These are phyloP conservation scores for Synanthedon vespiformis DNA, from an alignment of 2,888 invertebrate species.

Conservation along the genomic window DNA sequence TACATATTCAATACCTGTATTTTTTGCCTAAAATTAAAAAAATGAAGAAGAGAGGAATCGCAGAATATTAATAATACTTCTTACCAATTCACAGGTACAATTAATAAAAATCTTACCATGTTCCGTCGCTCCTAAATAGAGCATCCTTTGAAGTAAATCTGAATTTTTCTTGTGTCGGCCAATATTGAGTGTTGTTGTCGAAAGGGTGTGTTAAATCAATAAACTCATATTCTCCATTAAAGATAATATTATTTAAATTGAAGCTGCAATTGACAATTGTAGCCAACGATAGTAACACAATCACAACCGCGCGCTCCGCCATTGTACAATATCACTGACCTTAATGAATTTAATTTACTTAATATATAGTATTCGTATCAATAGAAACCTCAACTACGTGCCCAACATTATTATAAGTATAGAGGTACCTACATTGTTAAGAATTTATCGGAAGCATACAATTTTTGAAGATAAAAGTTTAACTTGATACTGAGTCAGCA, in stretches of 20 bases:
- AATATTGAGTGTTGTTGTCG: slow-evolving; percentile 16
- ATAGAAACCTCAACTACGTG: not conserved
- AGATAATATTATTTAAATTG: slow-evolving; percentile 27
- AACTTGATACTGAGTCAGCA: too few relatives aligned
- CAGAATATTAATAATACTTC: too few relatives aligned
- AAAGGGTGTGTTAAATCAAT: slow-evolving; percentile 40
- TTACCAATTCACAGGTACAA: not conserved
- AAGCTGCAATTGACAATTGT: not conserved
- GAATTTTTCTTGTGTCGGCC: slow-evolving; percentile 7
- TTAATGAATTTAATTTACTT: slow-evolving; percentile 13
- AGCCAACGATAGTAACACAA: slow-evolving; percentile 8
- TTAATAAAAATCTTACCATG: slow-evolving; percentile 8
- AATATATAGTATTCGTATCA: not conserved
- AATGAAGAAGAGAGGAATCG: too few relatives aligned
- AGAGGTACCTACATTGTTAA: too few relatives aligned
- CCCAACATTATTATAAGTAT: too few relatives aligned
- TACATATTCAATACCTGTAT: too few relatives aligned
- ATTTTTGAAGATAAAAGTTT: too few relatives aligned
- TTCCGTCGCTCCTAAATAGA: slow-evolving; percentile 3
- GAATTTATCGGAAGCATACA: too few relatives aligned
- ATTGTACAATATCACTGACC: slow-evolving; percentile 7
- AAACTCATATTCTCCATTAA: slow-evolving; percentile 35
- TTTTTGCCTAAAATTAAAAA: too few relatives aligned
- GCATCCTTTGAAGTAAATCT: slow-evolving; percentile 9
- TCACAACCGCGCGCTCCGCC: not conserved